Evolutionary conservation across 2,113 vertebrate species (phyloP), one percentile per base, ranked within the genome.

Genomic region (Carettochelys insculpta): DNA sequence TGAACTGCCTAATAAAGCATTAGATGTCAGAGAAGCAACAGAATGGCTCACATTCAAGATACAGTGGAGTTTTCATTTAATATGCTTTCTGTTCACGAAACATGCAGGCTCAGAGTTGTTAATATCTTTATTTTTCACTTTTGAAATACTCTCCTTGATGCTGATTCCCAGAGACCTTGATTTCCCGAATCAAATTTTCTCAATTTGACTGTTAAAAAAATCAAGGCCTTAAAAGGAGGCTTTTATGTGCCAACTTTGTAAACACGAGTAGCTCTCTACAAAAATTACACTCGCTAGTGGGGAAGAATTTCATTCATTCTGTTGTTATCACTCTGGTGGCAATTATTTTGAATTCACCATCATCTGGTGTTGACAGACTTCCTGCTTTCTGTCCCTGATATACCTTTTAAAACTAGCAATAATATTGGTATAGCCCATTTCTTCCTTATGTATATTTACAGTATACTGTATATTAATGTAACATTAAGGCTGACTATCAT

Each of bases 371-470:
- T 84, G n/a, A 87, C 71, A 94, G 82, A 31, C 13, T 5, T 12
- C 71, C 54, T 71, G 48, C 19, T 56, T 79, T 88, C 85, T 77
- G 11, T 25, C 9, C n/a, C 48, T 87, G 68, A 78, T 8, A 68
- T 82, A 52, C 14, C 6, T 48, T 92, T 76, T 80, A 76, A 89
- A 92, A 68, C 54, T 48, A 77, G 5, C 80, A 77, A 71, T 76
- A 2, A 24, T 7, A 78, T 1, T 31, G 45, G 29, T n/a, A 75
- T 19, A 54, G 61, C 2, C 8, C 10, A 25, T 2, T 34, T 50
- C 5, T 22, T 50, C 51, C 31, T 47, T 53, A 6, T 20, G 34
- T 92, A 41, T 82, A 54, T 54, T 76, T 71, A 54, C 34, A 90
- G 19, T n/a, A 6, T 14, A 51, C 80, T 68, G 50, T 4, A 73